Base-by-base conservation (phyloP, 2,888 invertebrate genomes). In the Chrysotoxum bicinctum region DNA sequence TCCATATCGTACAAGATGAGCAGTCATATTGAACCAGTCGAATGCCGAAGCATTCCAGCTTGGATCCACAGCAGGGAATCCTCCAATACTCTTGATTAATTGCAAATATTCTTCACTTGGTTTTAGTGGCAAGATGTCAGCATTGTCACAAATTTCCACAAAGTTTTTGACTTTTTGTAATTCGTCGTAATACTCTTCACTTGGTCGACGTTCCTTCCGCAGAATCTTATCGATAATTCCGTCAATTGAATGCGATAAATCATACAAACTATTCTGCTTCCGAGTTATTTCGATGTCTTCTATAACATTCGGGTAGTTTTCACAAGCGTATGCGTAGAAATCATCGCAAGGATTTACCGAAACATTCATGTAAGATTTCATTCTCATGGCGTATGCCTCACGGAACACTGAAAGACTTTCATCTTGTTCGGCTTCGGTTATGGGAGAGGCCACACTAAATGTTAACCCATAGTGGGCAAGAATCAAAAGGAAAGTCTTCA, bases 1-100 rank as follows among this genome's bases (percentile, higher is more conserved):
- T 0, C 89, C 91, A 35, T 88, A 91, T 37, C 90, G 91, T 0
- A 89, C 89, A 9, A 91, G 81, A 50, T 91, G 88, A 8, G 91
- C 88, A 69, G 89, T 90, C 91, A 91, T 91, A 60, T 91, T 91
- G 37, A 91, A 90, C 91, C 91, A 91, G 69, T 90, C 88, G 32
- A 91, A 91, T 9, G 82, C 88, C 7, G 88, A 77, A 1, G 89
- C 77, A 23, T 88, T 84, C 54, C 90, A 89, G 0, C 87, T 23
- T 0, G 81, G 74, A 23, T 91, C 89, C 0, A 91, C 83, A 1
- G 91, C 91, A 7, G 91, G 91, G 56, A 91, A 91, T 1, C 91
- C 91, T 66, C 91, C 91, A 52, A 91, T 88, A 3, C 88, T 79
- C 60, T 88, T 89, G 82, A 91, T 88, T 52, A 89, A 88, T 26